Percentiles rank a stretch among this genome's conserved stretches.
These are phyloP conservation scores for Panthera leo DNA, from an alignment of 2,113 vertebrate species.

Conservation along the genomic window DNA sequence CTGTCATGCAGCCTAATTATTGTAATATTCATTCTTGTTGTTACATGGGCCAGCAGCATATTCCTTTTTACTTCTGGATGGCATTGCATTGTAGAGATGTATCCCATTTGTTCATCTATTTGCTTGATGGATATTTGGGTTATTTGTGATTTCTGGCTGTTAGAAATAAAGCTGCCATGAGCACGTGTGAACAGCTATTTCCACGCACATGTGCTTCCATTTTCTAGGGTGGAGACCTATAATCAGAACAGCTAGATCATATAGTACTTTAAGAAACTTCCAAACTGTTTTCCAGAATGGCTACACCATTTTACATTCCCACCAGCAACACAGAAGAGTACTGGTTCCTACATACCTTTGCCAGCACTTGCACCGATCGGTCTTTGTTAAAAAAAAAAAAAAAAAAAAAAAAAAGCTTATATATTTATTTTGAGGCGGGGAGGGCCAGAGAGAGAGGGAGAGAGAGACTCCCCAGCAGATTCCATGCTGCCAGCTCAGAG, in stretches of 20 bases:
- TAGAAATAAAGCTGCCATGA: neutral
- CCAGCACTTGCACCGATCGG: neutral
- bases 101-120: neutral
- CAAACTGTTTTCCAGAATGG: neutral
- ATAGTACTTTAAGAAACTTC: neutral
- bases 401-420: no score
- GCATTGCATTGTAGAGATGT: neutral
- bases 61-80: neutral
- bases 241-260: neutral
- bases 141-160: neutral
- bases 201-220: neutral
- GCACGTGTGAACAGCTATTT: neutral
- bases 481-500: no score
- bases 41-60: neutral
- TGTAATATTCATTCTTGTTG: neutral
- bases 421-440: no score
- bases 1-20: neutral
- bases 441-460: no score
- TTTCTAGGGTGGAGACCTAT: neutral
- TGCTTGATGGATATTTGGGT: neutral
- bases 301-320: neutral
- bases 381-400: no score
- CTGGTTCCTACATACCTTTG: neutral
- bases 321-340: rapidly evolving
- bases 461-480: no score